phyloP scores from a whole-genome alignment of 2,797 vertebrate species.

The Acanthurus leucopareius region DNA sequence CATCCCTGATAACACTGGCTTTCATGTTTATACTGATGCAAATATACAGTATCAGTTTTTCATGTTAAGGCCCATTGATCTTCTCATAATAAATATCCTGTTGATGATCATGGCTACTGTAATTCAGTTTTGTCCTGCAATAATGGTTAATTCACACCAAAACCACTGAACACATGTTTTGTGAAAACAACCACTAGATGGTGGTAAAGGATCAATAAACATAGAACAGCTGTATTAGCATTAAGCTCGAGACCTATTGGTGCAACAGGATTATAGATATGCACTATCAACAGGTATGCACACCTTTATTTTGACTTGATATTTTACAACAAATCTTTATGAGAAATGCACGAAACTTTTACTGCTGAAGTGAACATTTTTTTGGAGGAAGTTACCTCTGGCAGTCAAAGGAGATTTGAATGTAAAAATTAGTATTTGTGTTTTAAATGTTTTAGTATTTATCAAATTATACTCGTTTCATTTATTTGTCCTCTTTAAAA shows the following conservation, averaged over 20 bases:
- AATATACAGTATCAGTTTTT: too few species aligned
- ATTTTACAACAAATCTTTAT: background rate
- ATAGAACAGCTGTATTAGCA: background rate
- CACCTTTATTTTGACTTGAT: background rate
- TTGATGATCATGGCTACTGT: background rate
- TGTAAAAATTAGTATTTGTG: background rate
- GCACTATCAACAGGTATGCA: constrained; percentile 8
- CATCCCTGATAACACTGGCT: too few species aligned
- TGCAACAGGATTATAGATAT: background rate
- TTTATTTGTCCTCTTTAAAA: too few species aligned
- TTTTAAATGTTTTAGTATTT: background rate
- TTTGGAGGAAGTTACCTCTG: background rate
- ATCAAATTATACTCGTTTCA: too few species aligned
- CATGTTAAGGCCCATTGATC: too few species aligned
- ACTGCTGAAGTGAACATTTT: background rate
- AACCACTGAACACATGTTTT: too few species aligned
- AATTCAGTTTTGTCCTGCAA: too few species aligned
- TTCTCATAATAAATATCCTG: too few species aligned
- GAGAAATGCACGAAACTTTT: background rate
- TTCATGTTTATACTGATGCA: too few species aligned
- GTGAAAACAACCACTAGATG: constrained; percentile 58
- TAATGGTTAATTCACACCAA: too few species aligned
- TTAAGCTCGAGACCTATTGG: background rate
- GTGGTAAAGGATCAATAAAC: constrained; percentile 30
- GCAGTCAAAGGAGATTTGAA: background rate